These are phyloP conservation scores for Calephelis nemesis DNA, from an alignment of 1,140 invertebrate genomes.

Conservation along the genomic window DNA sequence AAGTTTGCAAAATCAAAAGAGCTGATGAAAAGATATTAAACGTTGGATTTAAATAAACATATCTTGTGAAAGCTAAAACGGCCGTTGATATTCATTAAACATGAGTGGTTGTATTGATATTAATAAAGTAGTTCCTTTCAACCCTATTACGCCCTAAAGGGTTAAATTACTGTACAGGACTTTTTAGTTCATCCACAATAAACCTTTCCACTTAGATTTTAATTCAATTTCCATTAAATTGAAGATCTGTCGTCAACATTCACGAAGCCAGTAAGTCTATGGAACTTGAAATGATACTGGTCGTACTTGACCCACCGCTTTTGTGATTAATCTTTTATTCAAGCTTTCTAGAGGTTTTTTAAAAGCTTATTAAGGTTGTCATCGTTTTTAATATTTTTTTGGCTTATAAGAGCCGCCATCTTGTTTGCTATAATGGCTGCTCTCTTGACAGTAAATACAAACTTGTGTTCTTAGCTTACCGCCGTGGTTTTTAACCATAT, in stretches of 20 bases:
- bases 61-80: background rate
- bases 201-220: conserved; percentile 1
- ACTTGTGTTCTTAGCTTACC: no score
- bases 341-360: conserved; percentile 10
- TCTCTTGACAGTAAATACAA: no score
- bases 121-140: conserved; percentile 3
- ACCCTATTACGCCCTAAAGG: conserved; percentile 5
- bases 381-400: no score
- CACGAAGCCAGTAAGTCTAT: background rate
- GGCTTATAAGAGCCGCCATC: no score
- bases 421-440: no score
- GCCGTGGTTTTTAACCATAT: no score
- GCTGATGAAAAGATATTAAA: no score
- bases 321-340: conserved; percentile 9
- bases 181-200: conserved; percentile 5
- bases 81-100: background rate
- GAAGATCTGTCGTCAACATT: conserved; percentile 1
- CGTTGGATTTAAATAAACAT: background rate
- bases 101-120: background rate
- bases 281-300: conserved; percentile 18
- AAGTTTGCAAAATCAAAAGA: no score
- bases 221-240: conserved; percentile 14
- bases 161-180: background rate
- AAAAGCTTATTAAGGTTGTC: background rate
- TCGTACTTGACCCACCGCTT: conserved; percentile 11